Evolutionary conservation across 2,797 vertebrate genomes (phyloP).

Genomic region (Hemibagrus guttatus): DNA sequence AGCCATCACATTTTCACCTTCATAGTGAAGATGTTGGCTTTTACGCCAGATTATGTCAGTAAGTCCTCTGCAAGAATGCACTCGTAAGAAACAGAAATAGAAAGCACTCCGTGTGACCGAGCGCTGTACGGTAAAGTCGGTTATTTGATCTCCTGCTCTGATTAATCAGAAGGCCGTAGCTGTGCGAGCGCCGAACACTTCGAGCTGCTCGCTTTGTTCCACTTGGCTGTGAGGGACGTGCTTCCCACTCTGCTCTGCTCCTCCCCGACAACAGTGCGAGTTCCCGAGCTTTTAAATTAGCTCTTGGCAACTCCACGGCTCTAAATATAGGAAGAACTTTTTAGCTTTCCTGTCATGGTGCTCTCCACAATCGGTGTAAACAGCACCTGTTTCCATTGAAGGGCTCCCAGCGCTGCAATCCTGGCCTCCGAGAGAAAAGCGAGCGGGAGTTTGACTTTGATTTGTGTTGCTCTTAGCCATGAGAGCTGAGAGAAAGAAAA

Average conservation of each 20-base stretch:
- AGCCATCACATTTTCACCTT: background rate
- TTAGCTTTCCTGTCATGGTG: conserved; percentile 53
- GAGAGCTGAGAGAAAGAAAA: background rate
- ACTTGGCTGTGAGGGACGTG: conserved; percentile 35
- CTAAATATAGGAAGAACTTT: conserved; percentile 59
- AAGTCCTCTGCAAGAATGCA: background rate
- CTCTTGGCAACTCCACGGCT: conserved; percentile 49
- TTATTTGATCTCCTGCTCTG: conserved; percentile 8
- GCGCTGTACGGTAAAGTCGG: background rate
- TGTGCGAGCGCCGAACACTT: background rate
- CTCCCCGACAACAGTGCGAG: conserved; percentile 57
- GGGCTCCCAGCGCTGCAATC: conserved; percentile 19
- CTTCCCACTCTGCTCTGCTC: conserved; percentile 46
- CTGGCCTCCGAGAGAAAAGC: conserved; percentile 4
- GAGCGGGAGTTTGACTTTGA: background rate
- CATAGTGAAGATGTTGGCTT: background rate
- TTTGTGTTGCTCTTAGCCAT: background rate
- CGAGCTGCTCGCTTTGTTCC: conserved; percentile 36
- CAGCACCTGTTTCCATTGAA: conserved; percentile 57
- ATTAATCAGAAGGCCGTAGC: conserved; percentile 25
- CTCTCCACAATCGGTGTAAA: conserved; percentile 48
- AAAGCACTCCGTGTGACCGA: conserved; percentile 10
- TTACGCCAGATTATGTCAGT: conserved; percentile 6
- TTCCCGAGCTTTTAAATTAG: conserved; percentile 58
- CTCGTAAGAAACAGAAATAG: conserved; percentile 19